Base-by-base conservation (phyloP, 2,797 vertebrate species). In the Columba guinea region DNA sequence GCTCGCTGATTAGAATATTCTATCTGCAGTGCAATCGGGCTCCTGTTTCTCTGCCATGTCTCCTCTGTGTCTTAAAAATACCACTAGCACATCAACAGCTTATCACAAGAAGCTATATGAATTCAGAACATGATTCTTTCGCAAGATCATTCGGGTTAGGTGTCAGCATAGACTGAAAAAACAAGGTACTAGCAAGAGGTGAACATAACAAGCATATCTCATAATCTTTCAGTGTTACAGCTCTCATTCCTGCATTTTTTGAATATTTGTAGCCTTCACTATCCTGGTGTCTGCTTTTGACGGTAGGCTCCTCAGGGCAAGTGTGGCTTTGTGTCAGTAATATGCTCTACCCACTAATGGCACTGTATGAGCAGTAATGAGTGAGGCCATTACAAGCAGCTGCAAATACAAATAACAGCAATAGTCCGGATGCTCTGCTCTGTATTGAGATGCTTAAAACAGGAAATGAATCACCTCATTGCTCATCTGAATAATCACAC, bases 71-170 rank as follows among this genome's bases (percentile, higher is more conserved):
- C 82, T 94, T 90, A 87, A 97, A 96, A 96, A 96, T 90, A 94
- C 86, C 71, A 78, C 70, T 80, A 79, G 81, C 26, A 65, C 71
- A 89, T 87, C 95, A 96, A 95, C 83, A 92, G 86, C 87, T 95
- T 93, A 93, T 91, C 91, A 90, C 84, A 80, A 89, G 81, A 91
- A 95, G 74, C 48, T 94, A 53, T 90, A 84, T 64, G 69, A 95
- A 95, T 97, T 97, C 91, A 90, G 90, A 95, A 90, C 89, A 84
- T 85, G 95, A 95, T 91, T 91, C 68, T 84, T 91, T 69, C 5
- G 10, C 69, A 89, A 91, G 86, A 95, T 92, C 5, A 0, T 64
- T 95, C 92, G 89, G 94, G 90, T 94, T 96, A 81, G 62, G 84
- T 92, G 93, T 96, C 94, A 95, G 87, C 82, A 87, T 5, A 84